phyloP scores from a whole-genome alignment of 2,113 vertebrate genomes.

The Heteronetta atricapilla region DNA sequence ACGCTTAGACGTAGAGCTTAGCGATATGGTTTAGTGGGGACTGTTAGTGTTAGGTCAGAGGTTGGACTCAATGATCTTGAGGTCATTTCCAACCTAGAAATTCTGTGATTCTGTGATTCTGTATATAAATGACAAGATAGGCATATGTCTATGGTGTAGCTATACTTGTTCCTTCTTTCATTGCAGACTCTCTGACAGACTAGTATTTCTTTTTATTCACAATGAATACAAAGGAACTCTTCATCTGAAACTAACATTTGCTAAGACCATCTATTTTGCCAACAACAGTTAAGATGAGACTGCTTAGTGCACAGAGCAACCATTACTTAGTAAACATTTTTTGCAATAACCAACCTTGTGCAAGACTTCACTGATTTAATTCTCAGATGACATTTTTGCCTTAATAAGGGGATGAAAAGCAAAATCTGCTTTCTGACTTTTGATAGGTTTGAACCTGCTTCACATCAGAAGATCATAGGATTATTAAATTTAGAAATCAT shows the following conservation, averaged over 20 bases:
- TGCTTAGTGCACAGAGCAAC: background rate
- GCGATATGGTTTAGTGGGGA: no score
- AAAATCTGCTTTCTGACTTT: background rate
- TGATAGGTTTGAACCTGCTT: background rate
- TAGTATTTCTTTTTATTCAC: background rate
- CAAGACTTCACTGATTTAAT: background rate
- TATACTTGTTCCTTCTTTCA: background rate
- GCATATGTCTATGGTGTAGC: background rate
- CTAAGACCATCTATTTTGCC: background rate
- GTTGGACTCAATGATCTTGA: no score
- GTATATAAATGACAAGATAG: background rate
- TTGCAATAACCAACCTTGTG: background rate
- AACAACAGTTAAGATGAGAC: background rate
- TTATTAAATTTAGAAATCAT: background rate
- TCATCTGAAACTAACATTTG: background rate
- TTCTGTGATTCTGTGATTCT: no score
- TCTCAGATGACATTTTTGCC: background rate
- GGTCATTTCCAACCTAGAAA: no score
- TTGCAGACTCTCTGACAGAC: background rate
- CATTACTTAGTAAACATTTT: background rate
- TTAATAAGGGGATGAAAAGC: background rate
- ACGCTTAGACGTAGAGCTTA: no score
- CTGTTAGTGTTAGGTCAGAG: no score
- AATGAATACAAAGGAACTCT: background rate
- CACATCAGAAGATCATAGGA: background rate